Conservation (phyloP, 2,797 vertebrate species). For the Tokudaia muenninki region DNA sequence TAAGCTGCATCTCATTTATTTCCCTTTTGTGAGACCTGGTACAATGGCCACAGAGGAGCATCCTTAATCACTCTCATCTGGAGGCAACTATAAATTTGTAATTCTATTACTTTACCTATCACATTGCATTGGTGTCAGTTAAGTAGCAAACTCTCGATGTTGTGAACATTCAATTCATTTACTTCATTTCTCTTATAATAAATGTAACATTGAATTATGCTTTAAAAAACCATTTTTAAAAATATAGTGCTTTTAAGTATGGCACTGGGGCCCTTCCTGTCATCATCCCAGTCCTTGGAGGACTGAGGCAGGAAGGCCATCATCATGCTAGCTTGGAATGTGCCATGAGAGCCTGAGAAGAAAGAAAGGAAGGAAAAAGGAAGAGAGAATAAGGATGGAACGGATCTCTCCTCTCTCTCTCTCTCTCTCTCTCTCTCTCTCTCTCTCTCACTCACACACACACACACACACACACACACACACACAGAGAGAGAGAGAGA, state of each 20-base stretch:
- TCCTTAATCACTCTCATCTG: background rate
- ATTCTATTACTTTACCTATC: background rate
- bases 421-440: no score
- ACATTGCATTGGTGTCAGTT: background rate
- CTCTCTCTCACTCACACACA: background rate
- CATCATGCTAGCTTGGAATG: background rate
- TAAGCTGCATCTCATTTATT: background rate
- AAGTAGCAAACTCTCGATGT: background rate
- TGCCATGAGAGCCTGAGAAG: background rate
- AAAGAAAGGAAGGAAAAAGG: background rate
- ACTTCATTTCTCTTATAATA: background rate
- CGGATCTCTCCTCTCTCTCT: no score
- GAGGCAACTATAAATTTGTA: background rate
- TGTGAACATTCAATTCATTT: background rate
- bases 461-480: background rate
- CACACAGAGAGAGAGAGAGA: background rate
- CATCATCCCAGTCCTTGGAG: background rate
- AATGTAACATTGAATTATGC: background rate
- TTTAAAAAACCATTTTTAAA: background rate
- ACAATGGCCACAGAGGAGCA: background rate
- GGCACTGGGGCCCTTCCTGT: no score
- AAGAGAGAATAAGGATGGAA: no score
- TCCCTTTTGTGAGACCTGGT: background rate
- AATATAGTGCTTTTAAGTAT: background rate
- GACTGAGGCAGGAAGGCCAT: background rate